A percentile compares a stretch with the other conserved stretches of the same genome.
Evolutionary conservation across 2,797 vertebrate genomes (phyloP).

Genomic region (Macropus fuliginosus): DNA sequence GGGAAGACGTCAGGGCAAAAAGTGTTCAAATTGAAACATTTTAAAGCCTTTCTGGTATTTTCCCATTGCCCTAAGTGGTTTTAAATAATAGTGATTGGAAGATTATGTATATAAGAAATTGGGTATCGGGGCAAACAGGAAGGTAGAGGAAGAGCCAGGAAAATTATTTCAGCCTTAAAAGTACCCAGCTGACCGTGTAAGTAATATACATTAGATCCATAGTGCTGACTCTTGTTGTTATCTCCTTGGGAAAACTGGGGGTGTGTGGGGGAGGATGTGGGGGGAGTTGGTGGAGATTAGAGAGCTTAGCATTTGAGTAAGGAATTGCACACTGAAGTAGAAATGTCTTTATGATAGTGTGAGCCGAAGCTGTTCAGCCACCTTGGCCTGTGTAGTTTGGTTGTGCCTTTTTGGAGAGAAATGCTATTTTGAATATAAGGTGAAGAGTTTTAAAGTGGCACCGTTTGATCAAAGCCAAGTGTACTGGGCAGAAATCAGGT

Average conservation of each 20-base stretch:
- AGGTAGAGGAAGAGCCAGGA: neutral
- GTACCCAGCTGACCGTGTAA: neutral
- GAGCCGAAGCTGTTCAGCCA: neutral
- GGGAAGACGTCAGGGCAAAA: neutral
- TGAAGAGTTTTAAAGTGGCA: neutral
- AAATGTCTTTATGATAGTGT: neutral
- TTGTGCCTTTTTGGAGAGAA: neutral
- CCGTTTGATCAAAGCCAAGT: neutral
- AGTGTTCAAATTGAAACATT: neutral
- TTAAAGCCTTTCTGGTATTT: neutral
- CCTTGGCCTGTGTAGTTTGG: neutral
- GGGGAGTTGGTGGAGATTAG: neutral
- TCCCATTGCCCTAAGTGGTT: neutral
- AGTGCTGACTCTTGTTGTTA: neutral
- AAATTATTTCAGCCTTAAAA: neutral
- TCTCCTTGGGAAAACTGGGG: neutral
- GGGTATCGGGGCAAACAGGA: neutral
- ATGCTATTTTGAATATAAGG: neutral
- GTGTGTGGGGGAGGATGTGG: neutral
- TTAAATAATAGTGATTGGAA: neutral
- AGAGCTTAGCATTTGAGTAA: constrained; percentile 4
- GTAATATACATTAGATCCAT: neutral
- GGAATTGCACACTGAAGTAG: neutral
- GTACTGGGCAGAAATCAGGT: constrained; percentile 20
- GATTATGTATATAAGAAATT: neutral